Evolutionary conservation across 1,140 invertebrate genomes (phyloP).

Genomic region (Bombus pyrosoma): DNA sequence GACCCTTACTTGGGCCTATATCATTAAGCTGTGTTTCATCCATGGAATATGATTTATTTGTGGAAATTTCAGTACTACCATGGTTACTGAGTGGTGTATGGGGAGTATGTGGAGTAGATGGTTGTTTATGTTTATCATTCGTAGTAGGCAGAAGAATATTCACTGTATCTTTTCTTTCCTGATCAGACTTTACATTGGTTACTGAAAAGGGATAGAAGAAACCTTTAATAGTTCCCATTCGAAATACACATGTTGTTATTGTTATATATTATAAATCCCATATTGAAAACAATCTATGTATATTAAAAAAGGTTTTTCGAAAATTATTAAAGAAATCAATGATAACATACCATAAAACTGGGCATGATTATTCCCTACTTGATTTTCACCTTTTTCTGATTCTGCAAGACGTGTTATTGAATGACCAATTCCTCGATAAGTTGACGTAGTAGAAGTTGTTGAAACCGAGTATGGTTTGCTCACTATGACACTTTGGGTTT

Average conservation of each 20-base stretch:
- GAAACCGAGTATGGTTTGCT: conserved; percentile 79
- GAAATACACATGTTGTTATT: neutral
- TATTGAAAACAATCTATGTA: too few relatives aligned
- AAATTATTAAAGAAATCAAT: neutral
- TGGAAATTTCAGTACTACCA: conserved; percentile 70
- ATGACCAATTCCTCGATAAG: conserved; percentile 75
- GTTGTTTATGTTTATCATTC: conserved; percentile 76
- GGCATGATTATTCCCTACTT: conserved; percentile 71
- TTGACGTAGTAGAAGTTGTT: conserved; percentile 76
- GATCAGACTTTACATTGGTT: conserved; percentile 73
- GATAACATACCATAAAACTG: conserved; percentile 75
- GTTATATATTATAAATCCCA: neutral
- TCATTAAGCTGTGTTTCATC: conserved; percentile 79
- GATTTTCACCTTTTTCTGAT: conserved; percentile 73
- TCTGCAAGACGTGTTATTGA: conserved; percentile 77
- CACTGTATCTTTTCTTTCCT: conserved; percentile 74
- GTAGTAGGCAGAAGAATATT: conserved; percentile 65
- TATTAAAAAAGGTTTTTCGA: neutral
- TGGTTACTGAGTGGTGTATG: conserved; percentile 77
- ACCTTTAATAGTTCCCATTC: neutral
- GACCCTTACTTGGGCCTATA: conserved; percentile 80
- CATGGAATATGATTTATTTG: conserved; percentile 72
- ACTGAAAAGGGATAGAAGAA: conserved; percentile 56
- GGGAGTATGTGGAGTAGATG: conserved; percentile 77
- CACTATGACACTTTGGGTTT: conserved; percentile 82